Percentiles rank a stretch among this genome's conserved stretches.
Conservation (phyloP, 1,140 invertebrate genomes). For the Arion vulgaris region DNA sequence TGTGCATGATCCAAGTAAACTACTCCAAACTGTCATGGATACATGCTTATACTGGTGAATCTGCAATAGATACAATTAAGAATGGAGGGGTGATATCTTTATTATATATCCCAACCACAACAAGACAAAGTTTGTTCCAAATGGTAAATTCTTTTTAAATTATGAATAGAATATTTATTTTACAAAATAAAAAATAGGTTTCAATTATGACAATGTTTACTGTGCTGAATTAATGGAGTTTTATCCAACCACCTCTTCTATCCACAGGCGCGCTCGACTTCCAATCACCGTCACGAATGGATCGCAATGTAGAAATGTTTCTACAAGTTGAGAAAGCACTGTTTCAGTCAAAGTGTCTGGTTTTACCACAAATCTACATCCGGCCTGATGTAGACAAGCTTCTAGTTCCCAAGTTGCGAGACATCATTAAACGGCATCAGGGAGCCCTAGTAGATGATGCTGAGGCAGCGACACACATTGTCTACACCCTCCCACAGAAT, state of each 20-base stretch:
- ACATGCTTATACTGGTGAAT: too few relatives aligned
- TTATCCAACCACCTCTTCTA: constrained; percentile 23
- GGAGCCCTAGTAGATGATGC: constrained; percentile 85
- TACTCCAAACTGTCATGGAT: too few relatives aligned
- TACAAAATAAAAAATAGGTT: too few relatives aligned
- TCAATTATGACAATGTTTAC: too few relatives aligned
- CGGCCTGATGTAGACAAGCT: constrained; percentile 86
- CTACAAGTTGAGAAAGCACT: constrained; percentile 91
- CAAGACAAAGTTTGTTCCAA: too few relatives aligned
- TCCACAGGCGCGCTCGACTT: constrained; percentile 73
- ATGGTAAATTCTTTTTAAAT: too few relatives aligned
- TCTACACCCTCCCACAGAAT: constrained; percentile 80
- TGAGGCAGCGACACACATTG: constrained; percentile 91
- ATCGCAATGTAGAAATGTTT: constrained; percentile 94
- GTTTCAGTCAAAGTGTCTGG: constrained; percentile 85
- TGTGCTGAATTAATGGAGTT: too few relatives aligned
- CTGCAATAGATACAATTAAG: too few relatives aligned
- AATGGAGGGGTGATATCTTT: too few relatives aligned
- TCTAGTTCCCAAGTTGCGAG: constrained; percentile 84
- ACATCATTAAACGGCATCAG: constrained; percentile 90
- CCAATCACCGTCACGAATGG: constrained; percentile 89
- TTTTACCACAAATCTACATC: constrained; percentile 80
- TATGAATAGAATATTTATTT: too few relatives aligned
- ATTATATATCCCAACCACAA: too few relatives aligned
- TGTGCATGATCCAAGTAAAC: too few relatives aligned